A percentile compares a stretch with the other conserved stretches of the same genome.
These are phyloP conservation scores for Pachycephala philippinensis DNA, from an alignment of 2,113 vertebrate genomes.

Conservation along the genomic window DNA sequence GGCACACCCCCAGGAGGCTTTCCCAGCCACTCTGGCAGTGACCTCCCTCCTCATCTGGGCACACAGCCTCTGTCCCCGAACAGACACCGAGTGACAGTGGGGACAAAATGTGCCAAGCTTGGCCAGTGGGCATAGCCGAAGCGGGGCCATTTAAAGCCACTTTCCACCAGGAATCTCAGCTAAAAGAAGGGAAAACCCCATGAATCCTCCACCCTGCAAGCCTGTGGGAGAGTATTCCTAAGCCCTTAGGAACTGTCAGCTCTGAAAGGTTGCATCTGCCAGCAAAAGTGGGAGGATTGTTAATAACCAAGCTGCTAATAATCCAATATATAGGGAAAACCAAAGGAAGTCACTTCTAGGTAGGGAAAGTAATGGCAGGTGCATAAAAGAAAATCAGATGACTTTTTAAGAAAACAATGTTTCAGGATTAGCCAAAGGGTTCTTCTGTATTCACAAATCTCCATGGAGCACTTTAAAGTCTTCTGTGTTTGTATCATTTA, in stretches of 20 bases:
- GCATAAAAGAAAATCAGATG: neutral
- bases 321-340: constrained; percentile 13
- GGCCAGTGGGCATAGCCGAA: neutral
- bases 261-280: neutral
- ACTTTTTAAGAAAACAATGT: constrained; percentile 41
- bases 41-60: neutral
- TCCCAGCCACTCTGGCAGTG: neutral
- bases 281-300: constrained; percentile 10
- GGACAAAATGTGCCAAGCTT: neutral
- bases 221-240: neutral
- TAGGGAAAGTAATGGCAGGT: constrained; percentile 26
- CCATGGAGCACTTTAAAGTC: constrained; percentile 67
- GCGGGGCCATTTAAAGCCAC: neutral
- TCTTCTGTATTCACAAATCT: constrained; percentile 61
- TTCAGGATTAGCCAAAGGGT: constrained; percentile 57
- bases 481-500: constrained; percentile 72
- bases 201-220: neutral
- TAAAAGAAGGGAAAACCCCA: constrained; percentile 16
- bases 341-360: constrained; percentile 15
- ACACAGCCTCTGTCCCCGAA: neutral
- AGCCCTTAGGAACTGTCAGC: constrained; percentile 1
- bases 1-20: constrained; percentile 13
- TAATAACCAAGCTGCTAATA: neutral
- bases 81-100: fast-evolving
- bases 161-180: neutral